A percentile compares a stretch with the other conserved stretches of the same genome.
Conservation (phyloP, 1,140 invertebrate genomes). For the Pogonognathellus flavescens region DNA sequence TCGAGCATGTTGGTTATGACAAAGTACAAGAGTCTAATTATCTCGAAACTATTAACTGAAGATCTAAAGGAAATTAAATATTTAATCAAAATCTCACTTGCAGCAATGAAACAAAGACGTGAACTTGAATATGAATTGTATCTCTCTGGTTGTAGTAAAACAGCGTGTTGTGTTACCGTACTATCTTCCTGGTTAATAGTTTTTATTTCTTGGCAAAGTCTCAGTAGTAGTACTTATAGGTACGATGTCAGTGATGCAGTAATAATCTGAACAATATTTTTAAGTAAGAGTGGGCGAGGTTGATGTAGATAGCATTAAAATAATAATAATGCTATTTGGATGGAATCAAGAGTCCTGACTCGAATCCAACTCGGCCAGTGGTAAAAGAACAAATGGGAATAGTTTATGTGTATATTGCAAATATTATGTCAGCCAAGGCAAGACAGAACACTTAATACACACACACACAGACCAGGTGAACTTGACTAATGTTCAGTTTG, state of each 20-base stretch:
- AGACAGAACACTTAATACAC: background rate
- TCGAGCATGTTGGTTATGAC: background rate
- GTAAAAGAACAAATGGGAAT: constrained; percentile 20
- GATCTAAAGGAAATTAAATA: background rate
- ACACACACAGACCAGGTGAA: constrained; percentile 2
- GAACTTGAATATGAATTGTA: constrained; percentile 25
- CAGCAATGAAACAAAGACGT: constrained; percentile 24
- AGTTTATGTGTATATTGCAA: background rate
- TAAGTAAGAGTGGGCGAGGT: constrained; percentile 1
- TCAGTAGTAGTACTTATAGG: background rate
- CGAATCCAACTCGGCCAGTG: constrained; percentile 19
- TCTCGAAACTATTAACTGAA: background rate
- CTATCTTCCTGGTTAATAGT: constrained; percentile 24
- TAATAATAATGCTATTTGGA: background rate
- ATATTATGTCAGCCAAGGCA: constrained; percentile 29
- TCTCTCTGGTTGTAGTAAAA: background rate
- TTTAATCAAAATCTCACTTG: constrained; percentile 15
- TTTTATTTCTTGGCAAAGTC: constrained; percentile 24
- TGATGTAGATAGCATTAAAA: constrained; percentile 34
- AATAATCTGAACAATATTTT: background rate
- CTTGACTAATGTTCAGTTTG: constrained; percentile 1
- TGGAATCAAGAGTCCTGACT: constrained; percentile 5
- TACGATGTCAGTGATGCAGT: background rate
- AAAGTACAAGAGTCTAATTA: background rate
- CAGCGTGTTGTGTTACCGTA: background rate